Conservation (phyloP, 1,140 invertebrate species). For the Glossosoma conforme region DNA sequence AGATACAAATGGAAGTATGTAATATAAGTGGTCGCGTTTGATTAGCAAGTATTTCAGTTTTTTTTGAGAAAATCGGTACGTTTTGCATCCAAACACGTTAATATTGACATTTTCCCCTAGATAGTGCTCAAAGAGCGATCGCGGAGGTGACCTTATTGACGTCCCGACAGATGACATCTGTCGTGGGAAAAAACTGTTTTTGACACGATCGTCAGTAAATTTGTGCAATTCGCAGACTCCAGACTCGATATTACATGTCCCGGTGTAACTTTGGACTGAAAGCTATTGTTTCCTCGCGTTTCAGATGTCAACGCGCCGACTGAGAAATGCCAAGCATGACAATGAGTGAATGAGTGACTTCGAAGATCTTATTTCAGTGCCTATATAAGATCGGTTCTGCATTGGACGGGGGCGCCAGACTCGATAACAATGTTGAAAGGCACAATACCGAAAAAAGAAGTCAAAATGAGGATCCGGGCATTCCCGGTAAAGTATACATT, state of each 20-base stretch:
- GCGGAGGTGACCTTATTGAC: neutral
- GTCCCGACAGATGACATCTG: slow-evolving; percentile 27
- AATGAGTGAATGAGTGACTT: slow-evolving; percentile 15
- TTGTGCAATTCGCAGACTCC: no score
- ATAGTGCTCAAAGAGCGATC: no score
- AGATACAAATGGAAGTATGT: slow-evolving; percentile 20
- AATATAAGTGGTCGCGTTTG: slow-evolving; percentile 16
- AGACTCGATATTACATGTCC: no score
- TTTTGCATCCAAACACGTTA: slow-evolving; percentile 8
- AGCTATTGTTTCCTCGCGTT: slow-evolving; percentile 11
- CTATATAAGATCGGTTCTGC: slow-evolving; percentile 17
- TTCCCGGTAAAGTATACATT: slow-evolving; percentile 80
- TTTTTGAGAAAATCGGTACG: slow-evolving; percentile 17
- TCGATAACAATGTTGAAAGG: slow-evolving; percentile 61
- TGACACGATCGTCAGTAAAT: slow-evolving; percentile 29
- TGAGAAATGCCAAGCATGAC: slow-evolving; percentile 15
- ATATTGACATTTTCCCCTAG: no score
- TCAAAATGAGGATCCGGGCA: slow-evolving; percentile 94
- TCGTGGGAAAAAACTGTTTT: slow-evolving; percentile 31
- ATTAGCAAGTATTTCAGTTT: slow-evolving; percentile 20
- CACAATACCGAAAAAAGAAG: slow-evolving; percentile 78
- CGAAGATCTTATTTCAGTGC: slow-evolving; percentile 13
- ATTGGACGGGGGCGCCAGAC: slow-evolving; percentile 7
- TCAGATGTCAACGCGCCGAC: slow-evolving; percentile 7
- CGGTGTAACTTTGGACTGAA: no score